Percentiles rank a stretch among this genome's conserved stretches.
Evolutionary conservation across 2,797 vertebrate genomes (phyloP).

Genomic region (Megaceryle alcyon): DNA sequence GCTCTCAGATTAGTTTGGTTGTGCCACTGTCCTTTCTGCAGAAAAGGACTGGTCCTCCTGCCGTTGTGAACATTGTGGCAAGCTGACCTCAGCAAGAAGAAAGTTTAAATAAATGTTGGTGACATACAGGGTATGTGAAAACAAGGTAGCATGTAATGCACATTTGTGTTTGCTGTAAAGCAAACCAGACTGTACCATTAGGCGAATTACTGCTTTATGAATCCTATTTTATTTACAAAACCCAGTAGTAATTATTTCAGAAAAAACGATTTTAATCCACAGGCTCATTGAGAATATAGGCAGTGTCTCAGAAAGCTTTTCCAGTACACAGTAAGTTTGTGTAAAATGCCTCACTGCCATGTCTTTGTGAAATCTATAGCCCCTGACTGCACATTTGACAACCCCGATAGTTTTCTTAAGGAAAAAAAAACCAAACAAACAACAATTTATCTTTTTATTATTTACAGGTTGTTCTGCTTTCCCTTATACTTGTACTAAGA

Average conservation of each 20-base stretch:
- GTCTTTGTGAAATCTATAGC: background rate
- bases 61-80: background rate
- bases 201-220: background rate
- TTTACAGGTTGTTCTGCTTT: slow-evolving; percentile 74
- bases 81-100: background rate
- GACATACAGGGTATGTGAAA: background rate
- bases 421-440: background rate
- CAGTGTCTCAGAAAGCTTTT: background rate
- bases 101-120: background rate
- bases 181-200: background rate
- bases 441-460: slow-evolving; percentile 28
- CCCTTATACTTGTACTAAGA: slow-evolving; percentile 68
- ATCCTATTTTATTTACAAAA: background rate
- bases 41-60: background rate
- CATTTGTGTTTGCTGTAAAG: background rate
- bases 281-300: background rate
- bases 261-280: background rate
- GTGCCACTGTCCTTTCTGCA: background rate
- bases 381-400: background rate
- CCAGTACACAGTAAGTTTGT: background rate
- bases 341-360: background rate
- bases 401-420: background rate
- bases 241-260: background rate
- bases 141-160: background rate
- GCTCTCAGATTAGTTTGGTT: background rate